Evolutionary conservation across 1,140 invertebrate genomes (phyloP), one percentile per base, ranked within the genome.

Genomic region (Sycobia sp.): DNA sequence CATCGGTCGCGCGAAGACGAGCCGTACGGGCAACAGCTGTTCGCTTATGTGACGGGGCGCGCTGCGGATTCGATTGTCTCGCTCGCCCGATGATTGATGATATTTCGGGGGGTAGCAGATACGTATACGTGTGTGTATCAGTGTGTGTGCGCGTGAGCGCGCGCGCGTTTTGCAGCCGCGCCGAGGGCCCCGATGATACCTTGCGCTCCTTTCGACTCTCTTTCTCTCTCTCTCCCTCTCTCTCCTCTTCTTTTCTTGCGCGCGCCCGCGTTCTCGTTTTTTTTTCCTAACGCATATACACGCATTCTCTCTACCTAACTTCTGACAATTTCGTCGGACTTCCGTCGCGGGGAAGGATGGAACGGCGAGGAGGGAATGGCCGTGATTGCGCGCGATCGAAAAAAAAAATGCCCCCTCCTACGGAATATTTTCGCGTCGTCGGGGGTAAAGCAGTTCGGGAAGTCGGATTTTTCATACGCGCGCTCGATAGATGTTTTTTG

Each of bases 11-110:
- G 5, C 29, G 29, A 32, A 32, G 11, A 32, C 29, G 29, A n/a
- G n/a, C n/a, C n/a, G n/a, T n/a, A n/a, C n/a, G n/a, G 77, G 74
- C 79, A 77, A 80, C 80, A 82, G 80, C 79, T 82, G 80, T 81
- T 82, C 74, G 64, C 72, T n/a, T n/a, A n/a, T n/a, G n/a, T 73
- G 78, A 72, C 76, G 73, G 73, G 74, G 72, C 73, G 74, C 71
- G 71, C n/a, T n/a, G n/a, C n/a, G 73, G 71, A 75, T 81, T 79
- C 78, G 76, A 82, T 82, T 82, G 79, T 81, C 80, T 80, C 80
- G 80, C 72, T 76, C 76, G n/a, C 65, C 76, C 76, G 74, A 80
- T 82, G 80, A 82, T 82, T 82, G 80, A 82, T 82, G 80, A 81
- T 79, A 71, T 70, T 79, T 79, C 72, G 36, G 13, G 75, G 77